A percentile compares a stretch with the other conserved stretches of the same genome.
phyloP scores from a whole-genome alignment of 2,113 vertebrate genomes.

The Pampusana beccarii region DNA sequence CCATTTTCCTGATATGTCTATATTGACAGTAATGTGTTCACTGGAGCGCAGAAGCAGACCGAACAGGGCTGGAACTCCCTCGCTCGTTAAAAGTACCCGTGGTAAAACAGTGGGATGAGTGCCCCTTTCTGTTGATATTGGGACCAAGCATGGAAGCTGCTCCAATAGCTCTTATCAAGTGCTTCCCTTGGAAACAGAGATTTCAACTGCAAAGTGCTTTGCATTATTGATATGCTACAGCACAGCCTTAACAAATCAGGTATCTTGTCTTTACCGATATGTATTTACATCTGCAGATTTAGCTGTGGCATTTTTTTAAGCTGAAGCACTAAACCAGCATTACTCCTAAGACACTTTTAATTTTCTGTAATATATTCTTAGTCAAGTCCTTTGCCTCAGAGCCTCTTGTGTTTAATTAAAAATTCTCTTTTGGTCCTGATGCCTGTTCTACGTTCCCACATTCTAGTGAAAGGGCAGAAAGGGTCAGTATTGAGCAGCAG shows the following conservation, averaged over 20 bases:
- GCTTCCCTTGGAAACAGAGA: constrained; percentile 23
- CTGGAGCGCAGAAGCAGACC: background rate
- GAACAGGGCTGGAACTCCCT: background rate
- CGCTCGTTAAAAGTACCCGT: background rate
- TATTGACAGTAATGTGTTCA: background rate
- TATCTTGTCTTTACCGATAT: background rate
- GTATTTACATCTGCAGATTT: background rate
- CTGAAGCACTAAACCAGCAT: background rate
- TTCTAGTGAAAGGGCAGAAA: constrained; percentile 2
- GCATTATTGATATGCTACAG: constrained; percentile 28
- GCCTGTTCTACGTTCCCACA: background rate
- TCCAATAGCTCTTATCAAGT: background rate
- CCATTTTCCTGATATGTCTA: background rate
- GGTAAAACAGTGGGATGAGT: background rate
- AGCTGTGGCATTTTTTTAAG: background rate
- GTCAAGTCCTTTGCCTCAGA: background rate
- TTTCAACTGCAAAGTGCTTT: background rate
- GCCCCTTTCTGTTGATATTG: rapidly evolving
- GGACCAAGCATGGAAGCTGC: background rate
- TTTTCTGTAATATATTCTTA: background rate
- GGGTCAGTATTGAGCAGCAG: constrained; percentile 1
- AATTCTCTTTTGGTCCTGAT: background rate
- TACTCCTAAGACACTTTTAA: background rate
- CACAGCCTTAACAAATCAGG: background rate
- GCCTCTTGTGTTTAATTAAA: constrained; percentile 15